A percentile compares a stretch with the other conserved stretches of the same genome.
These are phyloP conservation scores for Axis porcinus DNA, from an alignment of 2,113 vertebrate genomes.

Conservation along the genomic window DNA sequence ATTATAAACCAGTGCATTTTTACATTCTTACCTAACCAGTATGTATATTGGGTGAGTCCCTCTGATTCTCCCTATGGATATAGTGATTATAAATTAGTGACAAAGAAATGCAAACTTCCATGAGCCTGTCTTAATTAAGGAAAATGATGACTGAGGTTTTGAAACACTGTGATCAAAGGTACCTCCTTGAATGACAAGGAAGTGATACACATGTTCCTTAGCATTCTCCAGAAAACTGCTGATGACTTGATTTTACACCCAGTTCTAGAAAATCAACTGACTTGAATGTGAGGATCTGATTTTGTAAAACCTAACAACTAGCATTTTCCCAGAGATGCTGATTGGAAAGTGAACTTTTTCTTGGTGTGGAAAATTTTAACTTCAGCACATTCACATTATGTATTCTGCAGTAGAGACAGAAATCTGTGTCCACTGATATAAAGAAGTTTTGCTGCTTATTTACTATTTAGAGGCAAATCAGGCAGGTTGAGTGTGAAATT, in stretches of 20 bases:
- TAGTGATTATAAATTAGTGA: not conserved
- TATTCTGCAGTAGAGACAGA: not conserved
- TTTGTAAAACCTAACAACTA: constrained; percentile 23
- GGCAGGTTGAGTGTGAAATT: not conserved
- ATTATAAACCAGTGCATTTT: not conserved
- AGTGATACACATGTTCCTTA: not conserved
- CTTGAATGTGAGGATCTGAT: not conserved
- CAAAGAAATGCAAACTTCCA: not conserved
- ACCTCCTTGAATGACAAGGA: not conserved
- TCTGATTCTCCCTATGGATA: not conserved
- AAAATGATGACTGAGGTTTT: not conserved
- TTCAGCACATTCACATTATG: not conserved
- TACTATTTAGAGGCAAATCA: not conserved
- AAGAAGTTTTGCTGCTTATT: not conserved
- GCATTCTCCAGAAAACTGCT: not conserved
- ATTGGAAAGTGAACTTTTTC: constrained; percentile 2
- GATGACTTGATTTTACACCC: not conserved
- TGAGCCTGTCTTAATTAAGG: not conserved
- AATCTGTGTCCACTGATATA: not conserved
- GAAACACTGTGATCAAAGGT: not conserved
- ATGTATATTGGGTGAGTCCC: not conserved
- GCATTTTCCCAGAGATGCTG: not conserved
- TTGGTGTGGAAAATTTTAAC: not conserved
- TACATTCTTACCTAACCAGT: not conserved
- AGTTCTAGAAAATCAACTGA: not conserved